Conservation (phyloP, 2,113 vertebrate species). For the Pachyramphus minor region DNA sequence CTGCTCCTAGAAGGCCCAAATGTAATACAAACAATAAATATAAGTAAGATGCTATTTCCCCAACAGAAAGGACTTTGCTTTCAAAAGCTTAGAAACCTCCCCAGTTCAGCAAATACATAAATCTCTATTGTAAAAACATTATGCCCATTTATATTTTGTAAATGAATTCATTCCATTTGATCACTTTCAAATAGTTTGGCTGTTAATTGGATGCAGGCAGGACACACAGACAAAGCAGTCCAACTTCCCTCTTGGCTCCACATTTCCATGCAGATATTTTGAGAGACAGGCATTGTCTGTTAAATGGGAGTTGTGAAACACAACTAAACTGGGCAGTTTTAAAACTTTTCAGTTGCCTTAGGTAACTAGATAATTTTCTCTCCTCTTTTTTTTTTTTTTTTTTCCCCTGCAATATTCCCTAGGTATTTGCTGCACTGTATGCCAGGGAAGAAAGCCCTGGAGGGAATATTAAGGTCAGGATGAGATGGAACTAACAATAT, state of each 20-base stretch:
- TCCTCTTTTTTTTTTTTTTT: background rate
- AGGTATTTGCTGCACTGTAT: slow-evolving; percentile 14
- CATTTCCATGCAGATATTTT: slow-evolving; percentile 30
- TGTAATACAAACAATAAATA: slow-evolving; percentile 10
- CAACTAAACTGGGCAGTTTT: background rate
- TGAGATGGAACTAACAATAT: slow-evolving; percentile 6
- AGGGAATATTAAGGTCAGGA: slow-evolving; percentile 53
- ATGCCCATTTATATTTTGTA: slow-evolving; percentile 14
- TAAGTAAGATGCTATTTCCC: background rate
- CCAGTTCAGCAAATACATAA: slow-evolving; percentile 19
- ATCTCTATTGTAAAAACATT: slow-evolving; percentile 15
- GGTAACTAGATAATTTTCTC: slow-evolving; percentile 56
- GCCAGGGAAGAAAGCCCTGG: slow-evolving; percentile 45
- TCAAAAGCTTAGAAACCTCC: background rate
- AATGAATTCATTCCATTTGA: slow-evolving; percentile 46
- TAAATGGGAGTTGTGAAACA: slow-evolving; percentile 49
- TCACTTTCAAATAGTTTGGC: slow-evolving; percentile 47
- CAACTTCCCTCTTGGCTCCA: background rate
- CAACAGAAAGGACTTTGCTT: background rate
- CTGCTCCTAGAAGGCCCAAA: background rate
- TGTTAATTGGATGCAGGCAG: slow-evolving; percentile 48
- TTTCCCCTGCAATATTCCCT: slow-evolving; percentile 7
- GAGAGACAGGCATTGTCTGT: slow-evolving; percentile 45
- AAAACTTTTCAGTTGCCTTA: slow-evolving; percentile 59
- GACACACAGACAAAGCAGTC: background rate